phyloP scores from a whole-genome alignment of 2,113 vertebrate genomes.

The Podarcis raffonei region DNA sequence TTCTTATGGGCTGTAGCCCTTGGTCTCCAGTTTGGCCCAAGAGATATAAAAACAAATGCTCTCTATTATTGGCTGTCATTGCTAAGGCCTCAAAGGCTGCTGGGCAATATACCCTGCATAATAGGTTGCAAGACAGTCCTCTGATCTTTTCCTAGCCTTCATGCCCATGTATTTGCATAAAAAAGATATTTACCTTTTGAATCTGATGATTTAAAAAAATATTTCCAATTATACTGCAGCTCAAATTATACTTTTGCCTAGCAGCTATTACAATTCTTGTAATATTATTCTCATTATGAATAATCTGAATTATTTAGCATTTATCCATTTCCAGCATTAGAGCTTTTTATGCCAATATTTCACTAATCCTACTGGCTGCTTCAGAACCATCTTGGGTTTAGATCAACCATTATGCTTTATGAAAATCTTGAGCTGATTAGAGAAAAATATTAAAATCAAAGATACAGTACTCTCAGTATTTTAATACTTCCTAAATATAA shows the following conservation, averaged over 20 bases:
- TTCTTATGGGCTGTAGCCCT: not conserved
- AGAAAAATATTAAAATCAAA: conserved; percentile 42
- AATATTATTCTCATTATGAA: conserved; percentile 70
- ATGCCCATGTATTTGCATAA: conserved; percentile 55
- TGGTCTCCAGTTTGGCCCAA: not conserved
- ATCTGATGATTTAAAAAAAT: conserved; percentile 53
- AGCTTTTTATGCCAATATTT: conserved; percentile 63
- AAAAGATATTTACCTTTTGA: conserved; percentile 51
- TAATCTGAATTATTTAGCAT: conserved; percentile 63
- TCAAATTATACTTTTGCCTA: conserved; percentile 59
- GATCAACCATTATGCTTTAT: conserved; percentile 41
- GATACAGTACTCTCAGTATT: conserved; percentile 42
- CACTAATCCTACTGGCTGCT: conserved; percentile 64
- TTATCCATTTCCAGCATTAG: conserved; percentile 55
- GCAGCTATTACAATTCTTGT: conserved; percentile 59
- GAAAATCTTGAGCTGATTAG: conserved; percentile 40
- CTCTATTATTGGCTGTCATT: not conserved
- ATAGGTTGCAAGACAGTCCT: not conserved
- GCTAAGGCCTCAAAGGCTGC: not conserved
- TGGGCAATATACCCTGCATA: not conserved
- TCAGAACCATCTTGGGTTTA: conserved; percentile 45
- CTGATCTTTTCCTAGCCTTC: conserved; percentile 45
- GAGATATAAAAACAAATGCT: not conserved
- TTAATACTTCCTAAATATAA: conserved; percentile 22
- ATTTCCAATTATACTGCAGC: conserved; percentile 56